phyloP scores from a whole-genome alignment of 2,113 vertebrate species.

The Tupaia tana region DNA sequence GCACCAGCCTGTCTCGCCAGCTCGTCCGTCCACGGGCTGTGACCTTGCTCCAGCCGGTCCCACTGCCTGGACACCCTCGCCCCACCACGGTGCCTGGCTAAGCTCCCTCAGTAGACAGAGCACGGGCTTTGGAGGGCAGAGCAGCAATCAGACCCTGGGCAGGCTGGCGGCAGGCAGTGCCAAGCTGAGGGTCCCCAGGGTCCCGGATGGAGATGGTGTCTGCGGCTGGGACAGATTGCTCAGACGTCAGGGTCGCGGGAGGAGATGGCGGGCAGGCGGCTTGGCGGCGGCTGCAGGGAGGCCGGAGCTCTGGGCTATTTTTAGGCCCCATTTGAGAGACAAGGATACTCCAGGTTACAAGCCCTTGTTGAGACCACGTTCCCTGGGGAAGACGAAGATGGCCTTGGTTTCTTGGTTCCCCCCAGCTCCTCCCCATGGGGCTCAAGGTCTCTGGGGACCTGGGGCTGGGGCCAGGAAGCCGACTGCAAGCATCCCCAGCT shows the following conservation, averaged over 20 bases:
- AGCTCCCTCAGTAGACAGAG: not conserved
- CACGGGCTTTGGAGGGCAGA: not conserved
- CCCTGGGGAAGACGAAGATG: not conserved
- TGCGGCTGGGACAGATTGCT: not conserved
- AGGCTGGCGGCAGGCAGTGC: not conserved
- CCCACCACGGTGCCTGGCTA: not conserved
- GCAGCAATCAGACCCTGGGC: not conserved
- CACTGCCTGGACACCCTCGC: not conserved
- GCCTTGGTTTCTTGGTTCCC: not conserved
- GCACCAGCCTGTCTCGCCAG: not conserved
- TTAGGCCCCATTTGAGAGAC: slow-evolving; percentile 69
- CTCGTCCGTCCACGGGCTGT: not conserved
- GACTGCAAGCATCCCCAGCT: not conserved
- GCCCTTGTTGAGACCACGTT: slow-evolving; percentile 38
- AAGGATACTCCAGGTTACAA: slow-evolving; percentile 65
- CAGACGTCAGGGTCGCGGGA: slow-evolving; percentile 38
- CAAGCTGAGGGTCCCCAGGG: slow-evolving; percentile 18
- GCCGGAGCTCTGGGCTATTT: slow-evolving; percentile 72
- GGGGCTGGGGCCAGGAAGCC: not conserved
- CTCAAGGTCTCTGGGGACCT: slow-evolving; percentile 6
- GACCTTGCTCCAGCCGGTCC: not conserved
- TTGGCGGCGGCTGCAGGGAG: slow-evolving; percentile 54
- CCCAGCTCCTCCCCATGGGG: no score
- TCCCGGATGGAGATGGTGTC: not conserved
- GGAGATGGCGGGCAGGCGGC: slow-evolving; percentile 43